phyloP scores from a whole-genome alignment of 2,888 invertebrate genomes.

The Macrosiphum euphorbiae region DNA sequence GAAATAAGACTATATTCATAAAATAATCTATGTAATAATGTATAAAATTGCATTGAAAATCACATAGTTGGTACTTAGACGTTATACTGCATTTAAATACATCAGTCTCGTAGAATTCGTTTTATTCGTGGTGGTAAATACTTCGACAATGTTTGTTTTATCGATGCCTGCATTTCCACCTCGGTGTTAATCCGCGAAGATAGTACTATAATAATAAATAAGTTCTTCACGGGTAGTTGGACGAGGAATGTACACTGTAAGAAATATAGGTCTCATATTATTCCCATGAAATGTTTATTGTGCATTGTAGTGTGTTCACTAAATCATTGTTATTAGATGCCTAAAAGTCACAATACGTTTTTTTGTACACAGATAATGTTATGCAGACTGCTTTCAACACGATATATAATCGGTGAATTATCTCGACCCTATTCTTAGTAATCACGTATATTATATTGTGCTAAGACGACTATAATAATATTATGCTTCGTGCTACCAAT shows the following conservation, averaged over 20 bases:
- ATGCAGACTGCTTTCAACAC: background rate
- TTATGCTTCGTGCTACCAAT: background rate
- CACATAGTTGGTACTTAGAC: background rate
- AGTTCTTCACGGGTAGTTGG: background rate
- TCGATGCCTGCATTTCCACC: background rate
- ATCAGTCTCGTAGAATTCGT: background rate
- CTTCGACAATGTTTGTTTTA: background rate
- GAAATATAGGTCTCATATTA: background rate
- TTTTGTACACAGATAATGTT: background rate
- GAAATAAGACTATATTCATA: background rate
- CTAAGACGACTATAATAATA: background rate
- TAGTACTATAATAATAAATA: background rate
- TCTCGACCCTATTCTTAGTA: background rate
- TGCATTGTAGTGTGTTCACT: background rate
- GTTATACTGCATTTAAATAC: background rate
- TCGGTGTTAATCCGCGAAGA: background rate
- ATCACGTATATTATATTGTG: background rate
- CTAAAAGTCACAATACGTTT: background rate
- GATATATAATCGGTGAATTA: background rate
- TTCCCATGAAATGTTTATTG: background rate
- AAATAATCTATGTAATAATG: background rate
- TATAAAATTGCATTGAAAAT: background rate
- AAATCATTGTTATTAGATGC: conserved; percentile 3
- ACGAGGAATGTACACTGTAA: background rate
- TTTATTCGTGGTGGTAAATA: background rate